A percentile compares a stretch with the other conserved stretches of the same genome.
phyloP scores from a whole-genome alignment of 2,888 invertebrate genomes.

The Plagodis pulveraria region DNA sequence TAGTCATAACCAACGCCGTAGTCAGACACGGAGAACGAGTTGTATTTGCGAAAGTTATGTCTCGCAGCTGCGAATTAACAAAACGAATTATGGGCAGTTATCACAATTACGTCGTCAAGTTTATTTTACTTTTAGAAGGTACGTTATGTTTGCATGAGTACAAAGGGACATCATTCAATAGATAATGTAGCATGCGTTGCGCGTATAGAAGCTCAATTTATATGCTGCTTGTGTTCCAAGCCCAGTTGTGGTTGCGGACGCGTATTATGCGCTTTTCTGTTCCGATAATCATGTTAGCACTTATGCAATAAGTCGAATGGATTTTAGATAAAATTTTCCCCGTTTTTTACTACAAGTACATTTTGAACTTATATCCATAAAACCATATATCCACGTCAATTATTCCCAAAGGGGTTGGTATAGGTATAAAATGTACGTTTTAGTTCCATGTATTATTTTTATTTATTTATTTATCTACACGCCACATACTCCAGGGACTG shows the following conservation, averaged over 20 bases:
- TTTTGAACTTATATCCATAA: too few relatives aligned
- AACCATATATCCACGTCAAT: too few relatives aligned
- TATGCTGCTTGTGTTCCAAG: slow-evolving; percentile 48
- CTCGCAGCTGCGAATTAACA: slow-evolving; percentile 65
- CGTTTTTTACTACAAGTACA: too few relatives aligned
- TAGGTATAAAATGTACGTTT: too few relatives aligned
- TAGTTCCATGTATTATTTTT: too few relatives aligned
- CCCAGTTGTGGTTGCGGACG: slow-evolving; percentile 11
- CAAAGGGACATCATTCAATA: slow-evolving; percentile 23
- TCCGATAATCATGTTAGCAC: slow-evolving; percentile 30
- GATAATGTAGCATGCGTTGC: slow-evolving; percentile 25
- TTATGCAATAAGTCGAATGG: too few relatives aligned
- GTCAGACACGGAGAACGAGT: slow-evolving; percentile 86
- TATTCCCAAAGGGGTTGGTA: too few relatives aligned
- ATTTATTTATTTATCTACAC: too few relatives aligned
- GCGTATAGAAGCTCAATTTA: slow-evolving; percentile 43
- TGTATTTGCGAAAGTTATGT: slow-evolving; percentile 88
- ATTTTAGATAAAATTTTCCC: too few relatives aligned
- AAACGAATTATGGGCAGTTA: slow-evolving; percentile 26
- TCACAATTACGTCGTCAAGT: neutral
- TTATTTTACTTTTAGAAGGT: slow-evolving; percentile 5
- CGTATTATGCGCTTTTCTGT: slow-evolving; percentile 27
- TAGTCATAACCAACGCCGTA: slow-evolving; percentile 90
- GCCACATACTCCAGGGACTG: too few relatives aligned
- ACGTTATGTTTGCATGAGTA: slow-evolving; percentile 27